phyloP scores from a whole-genome alignment of 2,113 vertebrate species.

The Tonatia bakeri region DNA sequence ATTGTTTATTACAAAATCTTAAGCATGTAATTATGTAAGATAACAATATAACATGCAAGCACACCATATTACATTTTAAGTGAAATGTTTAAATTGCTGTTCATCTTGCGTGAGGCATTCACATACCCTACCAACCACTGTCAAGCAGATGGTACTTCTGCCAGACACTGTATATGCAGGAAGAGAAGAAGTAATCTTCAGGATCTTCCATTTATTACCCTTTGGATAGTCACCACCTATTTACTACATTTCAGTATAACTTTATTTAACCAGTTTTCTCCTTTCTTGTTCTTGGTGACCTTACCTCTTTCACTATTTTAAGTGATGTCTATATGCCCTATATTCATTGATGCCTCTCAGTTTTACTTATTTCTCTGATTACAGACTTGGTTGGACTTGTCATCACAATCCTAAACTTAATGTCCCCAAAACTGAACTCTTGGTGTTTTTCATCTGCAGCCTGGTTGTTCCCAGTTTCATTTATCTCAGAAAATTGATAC shows the following conservation, averaged over 20 bases:
- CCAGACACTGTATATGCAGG: background rate
- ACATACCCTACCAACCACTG: too few species aligned
- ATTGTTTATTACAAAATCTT: too few species aligned
- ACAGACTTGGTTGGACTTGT: background rate
- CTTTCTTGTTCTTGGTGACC: background rate
- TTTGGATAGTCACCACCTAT: background rate
- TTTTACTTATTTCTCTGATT: background rate
- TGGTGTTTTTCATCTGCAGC: background rate
- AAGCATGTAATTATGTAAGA: too few species aligned
- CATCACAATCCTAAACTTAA: background rate
- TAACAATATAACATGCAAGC: too few species aligned
- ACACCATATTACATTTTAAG: too few species aligned
- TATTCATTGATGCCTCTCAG: background rate
- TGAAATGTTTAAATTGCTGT: too few species aligned
- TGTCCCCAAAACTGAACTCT: background rate
- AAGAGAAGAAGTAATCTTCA: background rate
- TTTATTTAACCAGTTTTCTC: background rate
- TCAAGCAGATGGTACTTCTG: too few species aligned
- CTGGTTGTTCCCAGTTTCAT: background rate
- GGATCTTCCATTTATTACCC: background rate
- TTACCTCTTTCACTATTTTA: background rate
- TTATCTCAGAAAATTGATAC: background rate
- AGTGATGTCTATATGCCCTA: background rate
- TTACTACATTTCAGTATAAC: background rate
- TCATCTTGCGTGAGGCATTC: too few species aligned